Base-by-base conservation (phyloP, 2,797 vertebrate species). In the Champsocephalus gunnari region DNA sequence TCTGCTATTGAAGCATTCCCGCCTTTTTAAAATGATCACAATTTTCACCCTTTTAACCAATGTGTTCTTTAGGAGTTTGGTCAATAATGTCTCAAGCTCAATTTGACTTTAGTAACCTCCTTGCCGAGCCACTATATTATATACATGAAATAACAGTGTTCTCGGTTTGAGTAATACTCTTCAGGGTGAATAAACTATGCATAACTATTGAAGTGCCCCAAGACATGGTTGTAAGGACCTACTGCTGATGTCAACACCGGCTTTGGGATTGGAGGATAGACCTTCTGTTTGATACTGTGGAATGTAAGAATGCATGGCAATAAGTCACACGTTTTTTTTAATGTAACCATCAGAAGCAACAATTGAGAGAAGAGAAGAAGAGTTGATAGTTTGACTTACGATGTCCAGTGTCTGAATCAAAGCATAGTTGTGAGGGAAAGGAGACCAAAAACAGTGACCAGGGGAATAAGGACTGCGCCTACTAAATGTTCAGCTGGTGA, bases 231-330 rank as follows among this genome's bases (percentile, higher is more conserved):
- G 19, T 49, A 3, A 64, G 9, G 58, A 89, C 90, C 68, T 70
- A 92, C 93, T 45, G 6, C 34, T 24, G 66, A 55, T 12, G 59
- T 55, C 12, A 94, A 91, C 75, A 94, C 93, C 32, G 97, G 97
- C 84, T 96, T 94, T 0, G 97, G 97, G 85, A 98, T 96, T 44
- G 96, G 94, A 59, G 97, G 96, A 83, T 95, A 97, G 85, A 98
- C 92, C 0, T 91, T 95, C 76, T 94, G 87, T 81, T 96, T 97
- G 90, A 98, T 94, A 92, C 97, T 99, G 90, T 89, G 19, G 62
- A 58, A 84, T 77, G 82, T 50, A 82, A 47, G 16, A 84, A 85
- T 70, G 3, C 0, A 79, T 24, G n/a, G 53, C 77, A 48, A 73
- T 32, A 38, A 45, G 49, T 43, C 3, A 19, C 10, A 56, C 41